Conservation (phyloP, 2,113 vertebrate species). For the Marmota monax region DNA sequence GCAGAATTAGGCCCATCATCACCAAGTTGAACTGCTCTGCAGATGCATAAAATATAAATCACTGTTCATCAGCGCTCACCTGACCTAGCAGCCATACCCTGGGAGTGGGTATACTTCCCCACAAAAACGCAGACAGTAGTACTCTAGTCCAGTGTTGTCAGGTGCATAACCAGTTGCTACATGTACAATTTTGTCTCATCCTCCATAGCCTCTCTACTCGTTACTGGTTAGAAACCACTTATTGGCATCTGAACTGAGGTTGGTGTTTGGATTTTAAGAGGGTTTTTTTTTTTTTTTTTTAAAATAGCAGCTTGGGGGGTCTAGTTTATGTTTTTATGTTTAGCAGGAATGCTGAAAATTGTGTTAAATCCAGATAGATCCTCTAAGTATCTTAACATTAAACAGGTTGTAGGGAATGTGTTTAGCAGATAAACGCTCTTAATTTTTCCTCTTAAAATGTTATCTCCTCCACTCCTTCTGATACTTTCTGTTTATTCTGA, state of each 20-base stretch:
- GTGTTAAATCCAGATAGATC: background rate
- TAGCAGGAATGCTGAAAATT: background rate
- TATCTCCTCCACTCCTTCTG: background rate
- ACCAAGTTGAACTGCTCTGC: background rate
- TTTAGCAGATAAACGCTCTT: slow-evolving; percentile 24
- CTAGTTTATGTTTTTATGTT: background rate
- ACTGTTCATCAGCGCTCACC: background rate
- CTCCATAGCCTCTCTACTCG: background rate
- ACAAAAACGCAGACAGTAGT: background rate
- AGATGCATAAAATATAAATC: background rate
- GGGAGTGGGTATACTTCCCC: background rate
- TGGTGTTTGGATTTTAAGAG: background rate
- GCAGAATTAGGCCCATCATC: too few relatives aligned
- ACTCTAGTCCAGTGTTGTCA: background rate
- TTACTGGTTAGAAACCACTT: background rate
- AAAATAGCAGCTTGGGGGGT: background rate
- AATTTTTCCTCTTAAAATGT: slow-evolving; percentile 2
- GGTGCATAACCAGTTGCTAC: too few relatives aligned
- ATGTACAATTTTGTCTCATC: background rate
- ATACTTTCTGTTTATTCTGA: background rate
- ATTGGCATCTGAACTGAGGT: background rate
- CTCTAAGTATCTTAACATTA: background rate
- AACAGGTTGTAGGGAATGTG: background rate
- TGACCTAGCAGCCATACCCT: background rate
- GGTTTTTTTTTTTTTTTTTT: background rate